phyloP scores from a whole-genome alignment of 1,140 invertebrate species.

The Dendrolimus punctatus region DNA sequence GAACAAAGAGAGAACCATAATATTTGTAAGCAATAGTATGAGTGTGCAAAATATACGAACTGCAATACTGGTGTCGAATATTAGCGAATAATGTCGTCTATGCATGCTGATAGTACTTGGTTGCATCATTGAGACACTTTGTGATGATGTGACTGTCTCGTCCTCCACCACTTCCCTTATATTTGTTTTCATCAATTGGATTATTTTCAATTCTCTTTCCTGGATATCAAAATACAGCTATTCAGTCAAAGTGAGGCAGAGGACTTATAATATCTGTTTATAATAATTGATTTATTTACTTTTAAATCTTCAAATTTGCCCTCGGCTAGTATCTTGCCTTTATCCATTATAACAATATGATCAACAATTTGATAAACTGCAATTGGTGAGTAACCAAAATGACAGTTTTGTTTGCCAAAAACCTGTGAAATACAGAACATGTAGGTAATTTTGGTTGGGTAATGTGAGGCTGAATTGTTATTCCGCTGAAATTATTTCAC shows the following conservation, averaged over 20 bases:
- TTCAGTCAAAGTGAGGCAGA: neutral
- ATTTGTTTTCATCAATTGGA: constrained; percentile 50
- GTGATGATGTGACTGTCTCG: constrained; percentile 15
- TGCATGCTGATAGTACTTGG: constrained; percentile 41
- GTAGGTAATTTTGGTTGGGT: no score
- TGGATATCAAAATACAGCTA: constrained; percentile 12
- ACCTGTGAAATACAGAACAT: constrained; percentile 48
- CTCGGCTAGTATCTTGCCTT: constrained; percentile 69
- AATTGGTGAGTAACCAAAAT: constrained; percentile 89
- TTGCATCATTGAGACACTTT: constrained; percentile 23
- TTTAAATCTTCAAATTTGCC: constrained; percentile 47
- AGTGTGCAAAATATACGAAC: constrained; percentile 16
- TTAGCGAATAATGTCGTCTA: constrained; percentile 38
- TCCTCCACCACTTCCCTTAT: constrained; percentile 41
- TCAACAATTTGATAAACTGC: constrained; percentile 83
- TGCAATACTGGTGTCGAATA: constrained; percentile 31
- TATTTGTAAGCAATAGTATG: no score
- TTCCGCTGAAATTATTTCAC: no score
- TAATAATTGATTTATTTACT: constrained; percentile 23
- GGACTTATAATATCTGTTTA: neutral
- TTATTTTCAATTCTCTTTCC: constrained; percentile 46
- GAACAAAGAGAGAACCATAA: no score
- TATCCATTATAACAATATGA: constrained; percentile 80
- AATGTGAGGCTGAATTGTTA: no score
- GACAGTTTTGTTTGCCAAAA: constrained; percentile 80